phyloP scores from a whole-genome alignment of 2,797 vertebrate genomes.

The Hypotaenidia okinawae region DNA sequence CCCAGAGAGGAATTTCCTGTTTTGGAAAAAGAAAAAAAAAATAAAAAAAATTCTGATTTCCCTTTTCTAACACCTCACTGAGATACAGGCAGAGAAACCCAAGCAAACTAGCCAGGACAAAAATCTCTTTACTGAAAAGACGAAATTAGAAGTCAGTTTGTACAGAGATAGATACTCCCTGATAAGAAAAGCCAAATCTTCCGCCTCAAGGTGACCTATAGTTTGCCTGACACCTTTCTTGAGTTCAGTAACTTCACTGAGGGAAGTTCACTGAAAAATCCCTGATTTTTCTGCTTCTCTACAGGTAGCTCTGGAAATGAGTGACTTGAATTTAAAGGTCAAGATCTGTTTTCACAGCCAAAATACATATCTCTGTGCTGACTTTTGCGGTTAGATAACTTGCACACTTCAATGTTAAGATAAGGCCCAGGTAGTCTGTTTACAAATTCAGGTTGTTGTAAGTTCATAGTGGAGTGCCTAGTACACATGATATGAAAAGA shows the following conservation, averaged over 20 bases:
- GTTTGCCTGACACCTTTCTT: background rate
- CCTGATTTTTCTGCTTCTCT: background rate
- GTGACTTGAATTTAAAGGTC: slow-evolving; percentile 38
- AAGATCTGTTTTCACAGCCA: slow-evolving; percentile 44
- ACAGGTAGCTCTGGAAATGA: background rate
- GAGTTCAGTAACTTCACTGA: background rate
- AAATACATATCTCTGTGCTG: slow-evolving; percentile 5
- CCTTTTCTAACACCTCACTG: background rate
- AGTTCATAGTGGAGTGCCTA: slow-evolving; percentile 7
- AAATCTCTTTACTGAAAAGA: background rate
- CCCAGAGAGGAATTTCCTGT: slow-evolving; percentile 18
- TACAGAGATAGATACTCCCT: background rate
- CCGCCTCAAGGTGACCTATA: slow-evolving; percentile 18
- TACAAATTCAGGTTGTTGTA: slow-evolving; percentile 48
- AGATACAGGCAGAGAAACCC: background rate
- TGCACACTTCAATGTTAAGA: slow-evolving; percentile 10
- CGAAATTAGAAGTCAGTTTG: slow-evolving; percentile 13
- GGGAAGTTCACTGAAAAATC: background rate
- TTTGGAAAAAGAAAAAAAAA: background rate
- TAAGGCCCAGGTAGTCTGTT: slow-evolving; percentile 24
- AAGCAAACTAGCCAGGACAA: background rate
- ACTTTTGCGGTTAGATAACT: slow-evolving; percentile 28
- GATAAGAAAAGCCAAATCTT: background rate
- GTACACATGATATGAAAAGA: background rate
- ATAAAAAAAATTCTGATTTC: background rate